Conservation (phyloP, 2,888 invertebrate genomes). For the Alloscopus bannaensis region DNA sequence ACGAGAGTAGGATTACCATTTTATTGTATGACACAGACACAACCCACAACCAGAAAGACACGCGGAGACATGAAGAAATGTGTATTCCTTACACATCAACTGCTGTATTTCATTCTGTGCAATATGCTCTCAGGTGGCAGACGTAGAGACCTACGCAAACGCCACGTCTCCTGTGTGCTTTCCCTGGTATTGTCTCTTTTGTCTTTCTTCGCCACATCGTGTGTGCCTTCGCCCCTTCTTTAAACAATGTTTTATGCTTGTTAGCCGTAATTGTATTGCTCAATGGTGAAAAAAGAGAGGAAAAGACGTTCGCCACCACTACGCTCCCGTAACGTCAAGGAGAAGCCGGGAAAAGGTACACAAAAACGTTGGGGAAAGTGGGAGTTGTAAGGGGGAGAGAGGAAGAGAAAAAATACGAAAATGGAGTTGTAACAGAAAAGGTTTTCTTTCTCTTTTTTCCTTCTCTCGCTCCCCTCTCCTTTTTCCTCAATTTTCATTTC, state of each 20-base stretch:
- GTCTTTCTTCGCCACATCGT: slow-evolving; percentile 20
- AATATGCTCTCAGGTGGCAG: no score
- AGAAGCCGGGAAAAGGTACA: background rate
- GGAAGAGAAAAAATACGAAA: slow-evolving; percentile 19
- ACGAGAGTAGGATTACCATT: slow-evolving; percentile 31
- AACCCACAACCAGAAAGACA: background rate
- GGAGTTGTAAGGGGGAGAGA: background rate
- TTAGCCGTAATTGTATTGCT: slow-evolving; percentile 53
- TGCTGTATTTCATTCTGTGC: no score
- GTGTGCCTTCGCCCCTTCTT: background rate
- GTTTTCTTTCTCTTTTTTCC: background rate
- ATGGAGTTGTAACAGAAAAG: slow-evolving; percentile 17
- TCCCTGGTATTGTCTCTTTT: slow-evolving; percentile 4
- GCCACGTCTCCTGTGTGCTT: background rate
- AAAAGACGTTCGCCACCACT: background rate
- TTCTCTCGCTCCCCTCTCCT: background rate
- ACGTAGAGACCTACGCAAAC: no score
- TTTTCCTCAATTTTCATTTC: slow-evolving; percentile 13
- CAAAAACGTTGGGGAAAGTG: background rate
- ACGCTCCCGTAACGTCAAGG: background rate
- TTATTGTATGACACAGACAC: no score
- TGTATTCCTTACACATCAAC: background rate
- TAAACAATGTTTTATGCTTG: slow-evolving; percentile 48
- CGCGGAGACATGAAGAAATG: background rate
- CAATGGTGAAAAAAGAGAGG: slow-evolving; percentile 29